These are phyloP conservation scores for Alauda arvensis DNA, from an alignment of 2,797 vertebrate genomes.

Conservation along the genomic window DNA sequence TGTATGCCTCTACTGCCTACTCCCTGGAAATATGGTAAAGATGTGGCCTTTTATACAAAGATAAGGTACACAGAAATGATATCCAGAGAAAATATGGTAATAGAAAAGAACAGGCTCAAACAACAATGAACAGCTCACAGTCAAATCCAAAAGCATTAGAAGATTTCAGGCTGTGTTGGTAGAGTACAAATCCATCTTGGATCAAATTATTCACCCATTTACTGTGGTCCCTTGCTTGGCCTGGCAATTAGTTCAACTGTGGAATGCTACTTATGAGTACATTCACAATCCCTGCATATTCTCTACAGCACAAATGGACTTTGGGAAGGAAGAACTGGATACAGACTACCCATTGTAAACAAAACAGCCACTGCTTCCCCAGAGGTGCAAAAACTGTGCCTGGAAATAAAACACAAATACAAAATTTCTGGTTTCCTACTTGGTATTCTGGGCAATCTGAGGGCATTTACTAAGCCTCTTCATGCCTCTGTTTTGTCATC, in stretches of 20 bases:
- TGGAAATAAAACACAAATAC: not conserved
- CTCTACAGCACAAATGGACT: slow-evolving; percentile 5
- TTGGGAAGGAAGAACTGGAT: not conserved
- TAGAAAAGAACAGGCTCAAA: slow-evolving; percentile 51
- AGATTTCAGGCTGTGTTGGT: slow-evolving; percentile 47
- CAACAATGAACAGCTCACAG: slow-evolving; percentile 52
- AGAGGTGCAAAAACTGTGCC: not conserved
- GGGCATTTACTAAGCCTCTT: not conserved
- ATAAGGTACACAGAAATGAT: slow-evolving; percentile 35
- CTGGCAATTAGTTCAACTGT: slow-evolving; percentile 50
- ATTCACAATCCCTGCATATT: slow-evolving; percentile 7
- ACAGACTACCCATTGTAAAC: not conserved
- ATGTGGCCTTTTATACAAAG: slow-evolving; percentile 42
- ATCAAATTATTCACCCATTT: slow-evolving; percentile 54
- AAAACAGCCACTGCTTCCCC: slow-evolving; percentile 3
- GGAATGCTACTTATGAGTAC: slow-evolving; percentile 12
- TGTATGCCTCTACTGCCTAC: not conserved
- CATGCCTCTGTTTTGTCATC: not conserved
- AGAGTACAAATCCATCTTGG: slow-evolving; percentile 48
- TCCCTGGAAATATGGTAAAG: slow-evolving; percentile 41
- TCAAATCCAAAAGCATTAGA: slow-evolving; percentile 52
- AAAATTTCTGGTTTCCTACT: not conserved
- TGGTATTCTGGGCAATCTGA: not conserved
- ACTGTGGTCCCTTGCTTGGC: slow-evolving; percentile 13
- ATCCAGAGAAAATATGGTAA: slow-evolving; percentile 49